Base-by-base conservation (phyloP, 1,140 invertebrate species). In the Planococcus citri region DNA sequence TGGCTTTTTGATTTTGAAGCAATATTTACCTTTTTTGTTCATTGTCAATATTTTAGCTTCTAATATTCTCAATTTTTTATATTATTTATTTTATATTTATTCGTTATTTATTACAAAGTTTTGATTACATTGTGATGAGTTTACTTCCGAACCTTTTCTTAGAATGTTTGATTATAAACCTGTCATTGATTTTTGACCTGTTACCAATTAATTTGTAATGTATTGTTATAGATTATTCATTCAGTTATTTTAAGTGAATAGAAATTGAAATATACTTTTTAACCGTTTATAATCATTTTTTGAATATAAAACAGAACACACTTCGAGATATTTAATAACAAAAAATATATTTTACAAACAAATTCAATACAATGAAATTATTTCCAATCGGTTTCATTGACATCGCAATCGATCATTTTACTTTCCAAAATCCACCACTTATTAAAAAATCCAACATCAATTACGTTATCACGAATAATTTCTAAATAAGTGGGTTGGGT, bases 371-470 rank as follows among this genome's bases (percentile, higher is more conserved):
- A 14, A 37, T 9, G 41, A 51, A 51, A 20, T 51, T 17, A 51
- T 20, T 57, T 69, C 73, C 73, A 73, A 61, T 73, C 73, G 12
- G 69, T n/a, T 29, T 71, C 71, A 79, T 91, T 91, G 10, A 91
- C 78, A 82, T 92, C 90, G 82, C 85, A 92, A 77, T 91, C 85
- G 68, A 77, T 79, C 83, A 90, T 90, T 76, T 85, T 86, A 72
- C 83, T 82, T 57, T 83, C 81, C 27, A 89, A 78, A 70, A 87
- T 80, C 83, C 86, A 87, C 87, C 88, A 93, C 70, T 81, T 82
- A 70, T 87, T 85, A 76, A 88, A 81, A 73, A 91, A 83, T 9
- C 92, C 91, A 71, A 93, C 76, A 77, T 94, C 92, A 27, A 92
- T 77, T 71, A 92, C 83, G 73, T 85, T 81, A 73, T 84, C 75